A percentile compares a stretch with the other conserved stretches of the same genome.
Conservation (phyloP, 2,888 invertebrate species). For the Caenorhabditis drosophilae region DNA sequence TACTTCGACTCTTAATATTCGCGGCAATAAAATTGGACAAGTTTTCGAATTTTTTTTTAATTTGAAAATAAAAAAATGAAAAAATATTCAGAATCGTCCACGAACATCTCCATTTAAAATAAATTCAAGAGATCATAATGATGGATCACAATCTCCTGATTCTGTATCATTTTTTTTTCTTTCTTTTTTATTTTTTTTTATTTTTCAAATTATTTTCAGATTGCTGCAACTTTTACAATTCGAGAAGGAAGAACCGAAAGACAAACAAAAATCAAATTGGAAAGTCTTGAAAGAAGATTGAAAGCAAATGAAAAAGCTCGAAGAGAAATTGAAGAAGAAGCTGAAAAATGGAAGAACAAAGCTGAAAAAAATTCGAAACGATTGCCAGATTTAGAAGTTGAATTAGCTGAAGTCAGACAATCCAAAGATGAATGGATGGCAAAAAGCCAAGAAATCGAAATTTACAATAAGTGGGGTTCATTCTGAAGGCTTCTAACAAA, state of each 20-base stretch:
- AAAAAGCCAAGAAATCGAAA: slow-evolving; percentile 26
- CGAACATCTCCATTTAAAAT: slow-evolving; percentile 26
- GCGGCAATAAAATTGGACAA: slow-evolving; percentile 24
- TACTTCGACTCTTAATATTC: slow-evolving; percentile 23
- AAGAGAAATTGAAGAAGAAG: slow-evolving; percentile 41
- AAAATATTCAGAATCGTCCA: slow-evolving; percentile 26
- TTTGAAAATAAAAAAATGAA: no score
- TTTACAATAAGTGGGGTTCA: slow-evolving; percentile 9
- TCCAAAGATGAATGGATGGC: slow-evolving; percentile 24
- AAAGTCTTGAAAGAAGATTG: slow-evolving; percentile 43
- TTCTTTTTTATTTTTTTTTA: not conserved
- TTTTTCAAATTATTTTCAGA: slow-evolving; percentile 6
- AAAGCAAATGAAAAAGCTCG: slow-evolving; percentile 42
- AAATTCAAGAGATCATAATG: slow-evolving; percentile 6
- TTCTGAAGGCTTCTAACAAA: not conserved
- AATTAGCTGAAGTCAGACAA: slow-evolving; percentile 30
- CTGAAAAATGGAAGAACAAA: slow-evolving; percentile 41
- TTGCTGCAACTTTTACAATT: slow-evolving; percentile 37
- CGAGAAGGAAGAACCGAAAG: slow-evolving; percentile 36
- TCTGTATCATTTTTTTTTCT: slow-evolving; percentile 9
- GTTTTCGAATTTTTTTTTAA: no score
- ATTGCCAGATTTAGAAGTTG: slow-evolving; percentile 31
- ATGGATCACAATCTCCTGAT: slow-evolving; percentile 26
- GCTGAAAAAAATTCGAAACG: slow-evolving; percentile 16
- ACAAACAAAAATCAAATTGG: slow-evolving; percentile 46